Conservation (phyloP, 1,140 invertebrate genomes). For the Aphidius ervi region DNA sequence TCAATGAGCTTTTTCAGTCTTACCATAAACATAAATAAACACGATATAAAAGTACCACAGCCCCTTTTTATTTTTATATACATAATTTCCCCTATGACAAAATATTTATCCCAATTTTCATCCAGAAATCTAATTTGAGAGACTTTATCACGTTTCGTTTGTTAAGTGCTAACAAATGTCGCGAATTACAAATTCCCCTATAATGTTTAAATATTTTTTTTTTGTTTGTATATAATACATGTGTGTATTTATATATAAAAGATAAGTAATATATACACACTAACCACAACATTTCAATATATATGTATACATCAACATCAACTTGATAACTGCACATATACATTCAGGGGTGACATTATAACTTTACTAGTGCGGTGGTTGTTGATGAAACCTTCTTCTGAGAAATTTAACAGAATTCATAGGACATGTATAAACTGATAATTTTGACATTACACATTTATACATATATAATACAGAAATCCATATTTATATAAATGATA, state of each 20-base stretch:
- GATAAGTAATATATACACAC: not conserved
- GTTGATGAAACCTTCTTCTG: constrained; percentile 16
- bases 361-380: not conserved
- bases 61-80: not conserved
- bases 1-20: too few relatives aligned
- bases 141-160: constrained; percentile 20
- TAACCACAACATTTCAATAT: constrained; percentile 1
- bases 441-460: too few relatives aligned
- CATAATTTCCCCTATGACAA: not conserved
- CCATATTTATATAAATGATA: too few relatives aligned
- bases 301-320: constrained; percentile 44
- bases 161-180: constrained; percentile 44
- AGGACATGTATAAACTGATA: too few relatives aligned
- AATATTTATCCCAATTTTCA: constrained; percentile 38
- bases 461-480: too few relatives aligned
- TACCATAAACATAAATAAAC: too few relatives aligned
- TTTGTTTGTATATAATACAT: constrained; percentile 7
- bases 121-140: constrained; percentile 23
- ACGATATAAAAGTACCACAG: too few relatives aligned
- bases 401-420: not conserved
- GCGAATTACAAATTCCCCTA: constrained; percentile 43
- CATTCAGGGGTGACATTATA: constrained; percentile 4
- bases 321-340: constrained; percentile 32
- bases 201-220: constrained; percentile 20
- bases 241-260: not conserved